A percentile compares a stretch with the other conserved stretches of the same genome.
phyloP scores from a whole-genome alignment of 1,140 invertebrate genomes.

The Drosophila tani region DNA sequence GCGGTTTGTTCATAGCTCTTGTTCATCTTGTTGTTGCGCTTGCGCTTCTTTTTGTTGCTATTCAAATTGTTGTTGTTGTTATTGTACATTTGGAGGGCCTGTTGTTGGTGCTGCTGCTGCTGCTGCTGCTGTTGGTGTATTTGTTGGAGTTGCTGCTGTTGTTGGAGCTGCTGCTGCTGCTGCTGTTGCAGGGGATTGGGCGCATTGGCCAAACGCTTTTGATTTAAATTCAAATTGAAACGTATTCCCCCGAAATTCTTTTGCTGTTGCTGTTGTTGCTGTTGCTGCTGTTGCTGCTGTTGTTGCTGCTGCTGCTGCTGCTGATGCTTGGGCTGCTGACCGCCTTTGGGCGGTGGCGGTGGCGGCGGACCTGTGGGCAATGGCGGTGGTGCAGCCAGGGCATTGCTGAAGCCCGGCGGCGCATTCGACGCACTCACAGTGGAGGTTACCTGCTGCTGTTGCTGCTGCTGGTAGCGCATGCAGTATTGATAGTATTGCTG shows the following conservation, averaged over 20 bases:
- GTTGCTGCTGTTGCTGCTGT: slow-evolving; percentile 44
- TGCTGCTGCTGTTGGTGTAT: slow-evolving; percentile 51
- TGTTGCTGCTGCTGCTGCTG: slow-evolving; percentile 18
- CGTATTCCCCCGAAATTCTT: slow-evolving; percentile 83
- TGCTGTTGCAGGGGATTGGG: slow-evolving; percentile 76
- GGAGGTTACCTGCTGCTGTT: slow-evolving; percentile 71
- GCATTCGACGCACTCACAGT: slow-evolving; percentile 73
- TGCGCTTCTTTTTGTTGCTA: slow-evolving; percentile 89
- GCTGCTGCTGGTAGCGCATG: slow-evolving; percentile 79
- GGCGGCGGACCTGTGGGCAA: slow-evolving; percentile 75
- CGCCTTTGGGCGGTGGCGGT: slow-evolving; percentile 57
- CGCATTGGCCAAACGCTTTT: slow-evolving; percentile 72
- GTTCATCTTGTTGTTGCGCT: slow-evolving; percentile 88
- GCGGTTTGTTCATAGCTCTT: slow-evolving; percentile 80
- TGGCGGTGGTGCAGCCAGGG: slow-evolving; percentile 67
- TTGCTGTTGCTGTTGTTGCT: slow-evolving; percentile 54
- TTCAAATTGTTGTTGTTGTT: slow-evolving; percentile 38
- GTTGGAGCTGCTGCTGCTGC: slow-evolving; percentile 81
- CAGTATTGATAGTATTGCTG: slow-evolving; percentile 82
- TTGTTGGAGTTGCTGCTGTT: slow-evolving; percentile 49
- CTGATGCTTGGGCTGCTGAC: slow-evolving; percentile 28
- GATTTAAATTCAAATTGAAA: slow-evolving; percentile 84
- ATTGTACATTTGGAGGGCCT: slow-evolving; percentile 26
- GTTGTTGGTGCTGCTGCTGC: no score
- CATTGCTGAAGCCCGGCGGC: slow-evolving; percentile 81